Evolutionary conservation across 2,797 vertebrate genomes (phyloP).

Genomic region (Channa striata): DNA sequence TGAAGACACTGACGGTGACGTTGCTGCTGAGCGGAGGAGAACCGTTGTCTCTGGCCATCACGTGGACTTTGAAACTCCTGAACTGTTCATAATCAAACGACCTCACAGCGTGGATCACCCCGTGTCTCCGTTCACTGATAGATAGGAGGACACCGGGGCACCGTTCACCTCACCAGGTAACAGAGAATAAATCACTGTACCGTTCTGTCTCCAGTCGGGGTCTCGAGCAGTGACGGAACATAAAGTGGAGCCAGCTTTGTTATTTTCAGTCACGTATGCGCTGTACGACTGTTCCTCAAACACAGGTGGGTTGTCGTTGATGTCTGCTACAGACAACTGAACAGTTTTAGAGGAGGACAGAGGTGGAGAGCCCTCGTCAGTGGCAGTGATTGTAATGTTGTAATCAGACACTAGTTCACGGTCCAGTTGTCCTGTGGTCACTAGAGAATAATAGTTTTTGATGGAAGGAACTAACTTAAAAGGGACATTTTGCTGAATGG

Average conservation of each 20-base stretch:
- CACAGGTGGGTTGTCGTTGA: constrained; percentile 70
- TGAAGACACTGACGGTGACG: constrained; percentile 61
- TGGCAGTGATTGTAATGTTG: constrained; percentile 73
- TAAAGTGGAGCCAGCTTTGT: constrained; percentile 64
- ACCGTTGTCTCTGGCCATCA: constrained; percentile 75
- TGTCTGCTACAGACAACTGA: constrained; percentile 61
- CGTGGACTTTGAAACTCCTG: constrained; percentile 57
- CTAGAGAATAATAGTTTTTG: constrained; percentile 84
- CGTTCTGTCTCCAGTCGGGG: constrained; percentile 80
- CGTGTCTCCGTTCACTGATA: constrained; percentile 73
- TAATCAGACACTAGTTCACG: constrained; percentile 70
- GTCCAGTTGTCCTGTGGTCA: constrained; percentile 72
- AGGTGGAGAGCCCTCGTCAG: constrained; percentile 72
- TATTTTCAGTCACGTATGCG: constrained; percentile 67
- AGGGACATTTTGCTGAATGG: constrained; percentile 77
- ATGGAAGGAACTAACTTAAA: constrained; percentile 84
- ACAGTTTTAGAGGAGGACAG: constrained; percentile 67
- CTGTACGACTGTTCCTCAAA: constrained; percentile 62
- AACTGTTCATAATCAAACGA: constrained; percentile 82
- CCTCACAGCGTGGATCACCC: constrained; percentile 76
- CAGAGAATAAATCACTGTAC: constrained; percentile 69
- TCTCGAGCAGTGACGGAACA: constrained; percentile 74
- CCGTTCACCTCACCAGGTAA: constrained; percentile 60
- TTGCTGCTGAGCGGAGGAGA: constrained; percentile 70
- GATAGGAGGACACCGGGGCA: constrained; percentile 64